Conservation (phyloP, 2,888 invertebrate genomes). For the Dendrolimus houi region DNA sequence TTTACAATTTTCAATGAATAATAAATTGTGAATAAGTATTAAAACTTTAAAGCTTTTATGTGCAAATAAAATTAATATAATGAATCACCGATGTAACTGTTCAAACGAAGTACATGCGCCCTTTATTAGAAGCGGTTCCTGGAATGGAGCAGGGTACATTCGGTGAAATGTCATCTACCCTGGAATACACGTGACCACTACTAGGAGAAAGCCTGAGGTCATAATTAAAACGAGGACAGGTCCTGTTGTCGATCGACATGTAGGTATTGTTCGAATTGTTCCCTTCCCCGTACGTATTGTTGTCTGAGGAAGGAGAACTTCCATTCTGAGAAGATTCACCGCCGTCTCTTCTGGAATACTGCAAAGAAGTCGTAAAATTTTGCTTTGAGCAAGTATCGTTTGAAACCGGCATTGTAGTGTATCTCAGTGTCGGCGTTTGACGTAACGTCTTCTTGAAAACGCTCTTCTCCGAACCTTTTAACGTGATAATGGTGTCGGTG, state of each 20-base stretch:
- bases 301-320: slow-evolving; percentile 74
- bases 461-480: slow-evolving; percentile 60
- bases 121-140: slow-evolving; percentile 49
- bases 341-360: slow-evolving; percentile 63
- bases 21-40: slow-evolving; percentile 30
- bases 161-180: slow-evolving; percentile 69
- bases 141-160: slow-evolving; percentile 56
- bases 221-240: slow-evolving; percentile 74
- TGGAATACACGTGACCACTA: slow-evolving; percentile 71
- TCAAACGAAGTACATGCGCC: slow-evolving; percentile 70
- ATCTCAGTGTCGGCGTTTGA: slow-evolving; percentile 67
- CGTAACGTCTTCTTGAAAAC: slow-evolving; percentile 71
- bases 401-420: slow-evolving; percentile 74
- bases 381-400: slow-evolving; percentile 74
- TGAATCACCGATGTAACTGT: slow-evolving; percentile 19
- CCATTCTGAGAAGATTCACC: slow-evolving; percentile 74
- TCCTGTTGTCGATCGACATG: slow-evolving; percentile 79
- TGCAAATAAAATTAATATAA: slow-evolving; percentile 16
- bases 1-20: slow-evolving; percentile 32
- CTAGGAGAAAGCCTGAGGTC: slow-evolving; percentile 70
- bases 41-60: slow-evolving; percentile 13
- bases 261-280: slow-evolving; percentile 81
- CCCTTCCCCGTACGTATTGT: slow-evolving; percentile 79
- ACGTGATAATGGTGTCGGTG: slow-evolving; percentile 70
- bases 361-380: slow-evolving; percentile 70